Evolutionary conservation across 2,797 vertebrate genomes (phyloP).

Genomic region (Chiropotes sagulatus): DNA sequence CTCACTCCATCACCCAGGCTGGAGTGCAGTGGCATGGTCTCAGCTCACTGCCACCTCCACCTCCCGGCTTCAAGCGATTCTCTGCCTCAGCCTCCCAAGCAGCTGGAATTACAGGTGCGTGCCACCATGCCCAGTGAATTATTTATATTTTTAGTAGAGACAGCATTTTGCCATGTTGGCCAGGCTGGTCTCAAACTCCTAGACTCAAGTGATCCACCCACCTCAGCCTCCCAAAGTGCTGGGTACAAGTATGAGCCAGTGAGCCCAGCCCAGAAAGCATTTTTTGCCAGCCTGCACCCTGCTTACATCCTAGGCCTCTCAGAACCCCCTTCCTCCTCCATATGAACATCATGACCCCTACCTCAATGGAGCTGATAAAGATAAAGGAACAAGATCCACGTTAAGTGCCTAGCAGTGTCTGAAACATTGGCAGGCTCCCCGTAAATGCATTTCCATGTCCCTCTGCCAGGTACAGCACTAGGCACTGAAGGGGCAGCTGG

Average conservation of each 20-base stretch:
- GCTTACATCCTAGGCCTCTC: neutral
- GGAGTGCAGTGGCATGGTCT: neutral
- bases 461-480: neutral
- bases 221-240: neutral
- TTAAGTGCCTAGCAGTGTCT: neutral
- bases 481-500: neutral
- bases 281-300: neutral
- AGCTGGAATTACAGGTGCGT: neutral
- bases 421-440: rapidly evolving
- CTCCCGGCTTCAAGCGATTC: neutral
- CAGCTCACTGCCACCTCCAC: neutral
- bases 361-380: neutral
- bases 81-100: neutral
- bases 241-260: neutral
- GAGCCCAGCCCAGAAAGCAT: neutral
- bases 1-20: neutral
- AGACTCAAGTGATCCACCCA: neutral
- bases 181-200: neutral
- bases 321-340: neutral
- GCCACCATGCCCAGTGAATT: neutral
- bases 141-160: neutral
- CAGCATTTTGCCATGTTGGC: neutral
- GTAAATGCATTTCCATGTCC: rapidly evolving
- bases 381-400: rapidly evolving
- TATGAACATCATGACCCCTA: neutral